phyloP scores from a whole-genome alignment of 2,888 invertebrate species.

The Parnassius smintheus region DNA sequence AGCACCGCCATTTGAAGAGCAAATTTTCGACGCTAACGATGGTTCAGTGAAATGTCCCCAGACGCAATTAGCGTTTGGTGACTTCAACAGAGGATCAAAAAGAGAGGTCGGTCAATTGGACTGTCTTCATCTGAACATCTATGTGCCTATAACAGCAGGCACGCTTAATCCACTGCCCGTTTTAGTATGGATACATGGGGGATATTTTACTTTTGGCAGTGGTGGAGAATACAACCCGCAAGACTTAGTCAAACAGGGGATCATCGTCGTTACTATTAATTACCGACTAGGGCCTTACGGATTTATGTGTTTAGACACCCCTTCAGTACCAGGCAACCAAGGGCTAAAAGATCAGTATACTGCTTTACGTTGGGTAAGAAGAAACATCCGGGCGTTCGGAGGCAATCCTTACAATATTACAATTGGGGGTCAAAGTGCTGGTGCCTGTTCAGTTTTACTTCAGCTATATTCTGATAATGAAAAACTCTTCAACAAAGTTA shows the following conservation, averaged over 20 bases:
- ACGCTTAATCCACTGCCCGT: constrained; percentile 62
- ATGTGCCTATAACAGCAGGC: constrained; percentile 60
- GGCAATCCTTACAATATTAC: constrained; percentile 72
- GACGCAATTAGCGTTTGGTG: constrained; percentile 26
- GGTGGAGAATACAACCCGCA: constrained; percentile 52
- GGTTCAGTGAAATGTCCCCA: constrained; percentile 64
- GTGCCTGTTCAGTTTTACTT: constrained; percentile 59
- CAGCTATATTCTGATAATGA: constrained; percentile 64
- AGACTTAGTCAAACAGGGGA: constrained; percentile 58
- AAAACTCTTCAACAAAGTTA: constrained; percentile 65
- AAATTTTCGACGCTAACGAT: constrained; percentile 60
- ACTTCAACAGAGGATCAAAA: constrained; percentile 28
- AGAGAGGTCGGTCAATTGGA: constrained; percentile 64
- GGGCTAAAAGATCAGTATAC: constrained; percentile 68
- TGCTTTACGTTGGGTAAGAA: constrained; percentile 65
- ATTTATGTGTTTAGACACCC: constrained; percentile 66
- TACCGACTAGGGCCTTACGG: constrained; percentile 72
- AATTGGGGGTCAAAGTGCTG: constrained; percentile 65
- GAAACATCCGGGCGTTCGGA: constrained; percentile 65
- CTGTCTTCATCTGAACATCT: constrained; percentile 85
- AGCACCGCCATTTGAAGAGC: constrained; percentile 50
- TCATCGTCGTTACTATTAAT: constrained; percentile 66
- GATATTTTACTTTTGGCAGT: constrained; percentile 54
- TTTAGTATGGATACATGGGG: constrained; percentile 70
- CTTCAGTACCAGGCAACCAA: constrained; percentile 65